Evolutionary conservation across 2,888 invertebrate species (phyloP).

Genomic region (Sinodicranocentrus sp.): DNA sequence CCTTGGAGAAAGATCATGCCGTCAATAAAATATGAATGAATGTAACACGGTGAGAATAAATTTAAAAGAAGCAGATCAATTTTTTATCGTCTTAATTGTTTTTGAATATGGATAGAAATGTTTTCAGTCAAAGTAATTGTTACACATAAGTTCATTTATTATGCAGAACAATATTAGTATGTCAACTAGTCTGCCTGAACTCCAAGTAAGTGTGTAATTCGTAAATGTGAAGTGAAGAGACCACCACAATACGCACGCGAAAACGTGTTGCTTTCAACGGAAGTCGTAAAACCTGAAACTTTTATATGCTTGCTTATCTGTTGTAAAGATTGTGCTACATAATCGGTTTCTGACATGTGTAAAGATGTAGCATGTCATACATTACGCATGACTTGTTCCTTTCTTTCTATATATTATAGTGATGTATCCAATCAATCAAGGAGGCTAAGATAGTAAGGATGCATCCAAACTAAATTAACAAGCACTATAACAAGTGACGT

Average conservation of each 20-base stretch:
- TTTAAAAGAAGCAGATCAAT: no score
- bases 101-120: slow-evolving; percentile 20
- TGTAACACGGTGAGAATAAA: no score
- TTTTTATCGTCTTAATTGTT: no score
- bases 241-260: neutral
- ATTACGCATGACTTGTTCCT: neutral
- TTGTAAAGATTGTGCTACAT: slow-evolving; percentile 1
- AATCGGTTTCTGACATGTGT: slow-evolving; percentile 18
- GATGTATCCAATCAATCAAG: slow-evolving; percentile 23
- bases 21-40: no score
- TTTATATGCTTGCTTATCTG: slow-evolving; percentile 12
- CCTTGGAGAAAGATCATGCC: no score
- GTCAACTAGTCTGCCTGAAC: no score
- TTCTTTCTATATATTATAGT: neutral
- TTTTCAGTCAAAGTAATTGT: slow-evolving; percentile 21
- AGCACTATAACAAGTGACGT: neutral
- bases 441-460: neutral
- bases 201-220: no score
- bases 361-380: neutral
- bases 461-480: neutral
- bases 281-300: slow-evolving; percentile 51
- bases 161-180: no score
- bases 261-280: slow-evolving; percentile 10
- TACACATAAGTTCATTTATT: no score
- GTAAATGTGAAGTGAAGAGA: no score